A percentile compares a stretch with the other conserved stretches of the same genome.
Conservation (phyloP, 2,113 vertebrate species). For the Gobio gobio region DNA sequence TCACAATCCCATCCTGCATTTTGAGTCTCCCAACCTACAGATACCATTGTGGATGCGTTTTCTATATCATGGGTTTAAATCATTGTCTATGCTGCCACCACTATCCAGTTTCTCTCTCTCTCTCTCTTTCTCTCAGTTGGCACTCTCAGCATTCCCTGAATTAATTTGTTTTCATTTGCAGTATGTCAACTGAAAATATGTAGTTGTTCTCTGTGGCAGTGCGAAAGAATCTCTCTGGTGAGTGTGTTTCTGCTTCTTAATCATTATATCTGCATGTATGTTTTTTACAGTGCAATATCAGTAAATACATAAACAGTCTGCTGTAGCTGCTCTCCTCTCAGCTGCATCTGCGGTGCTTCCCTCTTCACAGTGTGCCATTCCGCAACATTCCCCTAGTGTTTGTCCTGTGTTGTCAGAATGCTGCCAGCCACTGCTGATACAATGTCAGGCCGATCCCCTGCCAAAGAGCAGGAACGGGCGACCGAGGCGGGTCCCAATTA, state of each 20-base stretch:
- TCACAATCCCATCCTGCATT: conserved; percentile 70
- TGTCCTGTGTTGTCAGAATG: conserved; percentile 56
- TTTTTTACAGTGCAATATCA: conserved; percentile 53
- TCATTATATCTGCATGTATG: conserved; percentile 61
- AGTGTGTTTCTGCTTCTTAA: conserved; percentile 64
- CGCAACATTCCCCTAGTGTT: conserved; percentile 39
- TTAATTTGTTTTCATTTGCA: conserved; percentile 78
- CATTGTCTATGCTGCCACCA: conserved; percentile 47
- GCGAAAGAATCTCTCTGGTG: conserved; percentile 63
- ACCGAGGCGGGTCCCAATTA: conserved; percentile 61
- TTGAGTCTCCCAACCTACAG: conserved; percentile 68
- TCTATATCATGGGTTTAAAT: conserved; percentile 68
- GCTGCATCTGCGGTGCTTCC: conserved; percentile 35
- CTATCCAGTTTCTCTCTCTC: background rate
- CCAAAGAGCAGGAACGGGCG: conserved; percentile 52
- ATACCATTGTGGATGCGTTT: conserved; percentile 63
- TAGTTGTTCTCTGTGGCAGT: conserved; percentile 61
- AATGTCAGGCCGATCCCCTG: conserved; percentile 57
- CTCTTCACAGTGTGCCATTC: conserved; percentile 47
- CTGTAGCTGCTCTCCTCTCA: conserved; percentile 33
- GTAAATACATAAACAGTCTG: conserved; percentile 56
- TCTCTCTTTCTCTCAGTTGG: conserved; percentile 18
- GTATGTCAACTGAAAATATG: conserved; percentile 73
- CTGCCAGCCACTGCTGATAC: conserved; percentile 56
- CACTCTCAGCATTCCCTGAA: conserved; percentile 63